Evolutionary conservation across 2,888 invertebrate genomes (phyloP).

Genomic region (Apantesis nais): DNA sequence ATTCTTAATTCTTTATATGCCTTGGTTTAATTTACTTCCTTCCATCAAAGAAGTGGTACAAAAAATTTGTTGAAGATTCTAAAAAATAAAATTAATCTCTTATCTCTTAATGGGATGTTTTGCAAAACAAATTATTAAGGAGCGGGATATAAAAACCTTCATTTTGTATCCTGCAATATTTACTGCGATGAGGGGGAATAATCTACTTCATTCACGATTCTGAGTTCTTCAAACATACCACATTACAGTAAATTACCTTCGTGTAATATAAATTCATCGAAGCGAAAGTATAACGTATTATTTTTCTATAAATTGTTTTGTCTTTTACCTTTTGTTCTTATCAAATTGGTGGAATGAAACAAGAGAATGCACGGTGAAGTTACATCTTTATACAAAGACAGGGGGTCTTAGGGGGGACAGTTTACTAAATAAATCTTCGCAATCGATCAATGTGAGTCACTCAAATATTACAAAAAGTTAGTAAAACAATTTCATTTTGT

Average conservation of each 20-base stretch:
- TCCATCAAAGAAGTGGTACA: constrained; percentile 33
- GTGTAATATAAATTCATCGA: background rate
- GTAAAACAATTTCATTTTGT: background rate
- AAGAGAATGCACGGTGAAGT: background rate
- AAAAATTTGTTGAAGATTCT: constrained; percentile 31
- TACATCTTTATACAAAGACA: background rate
- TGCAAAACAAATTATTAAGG: constrained; percentile 27
- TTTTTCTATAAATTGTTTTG: background rate
- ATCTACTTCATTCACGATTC: constrained; percentile 17
- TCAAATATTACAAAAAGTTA: background rate
- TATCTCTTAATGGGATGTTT: constrained; percentile 21
- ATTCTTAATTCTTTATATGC: constrained; percentile 32
- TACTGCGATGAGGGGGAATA: constrained; percentile 11
- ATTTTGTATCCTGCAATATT: constrained; percentile 22
- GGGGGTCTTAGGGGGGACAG: no score
- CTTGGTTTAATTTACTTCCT: constrained; percentile 38
- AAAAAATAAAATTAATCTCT: constrained; percentile 33
- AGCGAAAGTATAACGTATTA: background rate
- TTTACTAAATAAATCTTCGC: no score
- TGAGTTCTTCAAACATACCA: constrained; percentile 10
- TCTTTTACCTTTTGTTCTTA: background rate
- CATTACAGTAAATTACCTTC: constrained; percentile 14
- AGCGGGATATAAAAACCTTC: constrained; percentile 23
- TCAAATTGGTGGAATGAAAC: background rate
- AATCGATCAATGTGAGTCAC: background rate